Evolutionary conservation across 2,113 vertebrate genomes (phyloP), one percentile per base, ranked within the genome.

Genomic region (Monarcha castaneiventris): DNA sequence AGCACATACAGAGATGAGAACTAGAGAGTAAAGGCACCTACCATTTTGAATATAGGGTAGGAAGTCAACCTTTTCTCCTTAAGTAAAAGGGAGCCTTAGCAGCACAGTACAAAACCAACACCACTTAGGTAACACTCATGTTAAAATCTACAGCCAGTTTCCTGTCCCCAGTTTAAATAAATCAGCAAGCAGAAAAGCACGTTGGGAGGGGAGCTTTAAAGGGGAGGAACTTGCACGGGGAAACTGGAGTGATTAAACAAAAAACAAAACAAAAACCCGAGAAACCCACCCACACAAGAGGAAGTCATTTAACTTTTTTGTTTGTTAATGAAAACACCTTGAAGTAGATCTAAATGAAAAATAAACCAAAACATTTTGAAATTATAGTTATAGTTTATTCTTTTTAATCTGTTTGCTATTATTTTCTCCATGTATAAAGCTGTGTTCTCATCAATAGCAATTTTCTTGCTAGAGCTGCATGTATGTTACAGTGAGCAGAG

Each of bases 141-240:
- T 54, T 78, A 72, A 69, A 84, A 66, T 37, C 30, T 67, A 33
- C 35, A 58, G 7, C 14, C 48, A 32, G 27, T 35, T 90, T 71
- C 79, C 69, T 92, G 52, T 75, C 11, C 52, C 13, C 4, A 3
- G 39, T 94, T 95, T 93, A 92, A 96, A 90, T 89, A 89, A 69
- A 81, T 25, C 72, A 87, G 64, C 61, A 52, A 86, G 44, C 52
- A 94, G 78, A 92, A 88, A 67, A 84, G 92, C 76, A 93, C 10
- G 2, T 52, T 87, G 93, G 88, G 90, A 96, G 16, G 27, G 48
- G 41, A 75, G 13, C 6, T 37, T 63, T 81, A 75, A 92, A 52
- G 33, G 75, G 72, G 43, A 78, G 56, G 73, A 71, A 61, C 49
- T 54, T 48, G 13, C 5, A 17, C 17, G 6, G 8, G 15, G 61